Evolutionary conservation across 2,888 invertebrate genomes (phyloP), one percentile per base, ranked within the genome.

Genomic region (Epistrophe eligans): DNA sequence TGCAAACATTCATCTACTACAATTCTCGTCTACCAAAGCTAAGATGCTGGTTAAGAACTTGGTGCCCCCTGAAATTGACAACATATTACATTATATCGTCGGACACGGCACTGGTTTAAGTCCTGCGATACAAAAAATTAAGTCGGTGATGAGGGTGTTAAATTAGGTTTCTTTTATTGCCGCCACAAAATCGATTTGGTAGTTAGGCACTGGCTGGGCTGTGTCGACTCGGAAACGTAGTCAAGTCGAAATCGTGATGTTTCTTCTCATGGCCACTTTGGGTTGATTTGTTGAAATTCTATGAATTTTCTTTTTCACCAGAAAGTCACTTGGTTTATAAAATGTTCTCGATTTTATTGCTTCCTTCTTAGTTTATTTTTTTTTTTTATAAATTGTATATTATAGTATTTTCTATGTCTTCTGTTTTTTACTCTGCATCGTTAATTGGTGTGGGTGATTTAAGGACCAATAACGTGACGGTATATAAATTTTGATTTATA

Each of bases 181-280:
- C 79, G 74, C 79, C 74, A 87, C 82, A 87, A 87, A 87, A 87
- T 87, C 87, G 87, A 87, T 87, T 83, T 83, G 76, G 81, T 77
- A 77, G 77, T 87, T 74, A 66, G 64, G 79, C 55, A 40, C 52
- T 74, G 40, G 45, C 52, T 52, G 60, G 57, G 43, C 40, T n/a
- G 32, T 43, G 10, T n/a, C 52, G 24, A 13, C 9, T 55, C 19
- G 15, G n/a, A 19, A 40, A 57, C 52, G 71, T 71, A 72, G 64
- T 72, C 58, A 66, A 67, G 52, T 58, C 24, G 48, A 40, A 70
- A 45, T 58, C 57, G 77, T 73, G 81, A 77, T 74, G 74, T 77
- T 85, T 81, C 60, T 67, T 72, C 67, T 73, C 81, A 76, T 85
- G 73, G 73, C 82, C 74, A 81, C 72, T 81, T 81, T 85, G 55